Conservation (phyloP, 2,797 vertebrate genomes). For the Ispidina picta region DNA sequence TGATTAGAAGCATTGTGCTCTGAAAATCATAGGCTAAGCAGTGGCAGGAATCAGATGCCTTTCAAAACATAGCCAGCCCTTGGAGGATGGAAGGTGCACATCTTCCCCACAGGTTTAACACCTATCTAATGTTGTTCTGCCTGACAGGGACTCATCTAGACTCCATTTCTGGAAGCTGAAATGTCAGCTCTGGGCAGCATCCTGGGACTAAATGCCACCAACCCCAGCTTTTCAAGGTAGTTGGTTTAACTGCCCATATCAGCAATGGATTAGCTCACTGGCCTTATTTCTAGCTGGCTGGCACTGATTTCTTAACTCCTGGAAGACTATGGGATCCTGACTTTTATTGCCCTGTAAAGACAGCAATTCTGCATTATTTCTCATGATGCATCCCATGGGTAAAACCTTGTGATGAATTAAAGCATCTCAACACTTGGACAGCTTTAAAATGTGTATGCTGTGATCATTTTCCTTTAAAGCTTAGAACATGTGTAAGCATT, state of each 20-base stretch:
- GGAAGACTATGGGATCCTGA: neutral
- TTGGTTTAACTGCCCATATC: neutral
- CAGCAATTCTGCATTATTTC: neutral
- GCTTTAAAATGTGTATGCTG: neutral
- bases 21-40: neutral
- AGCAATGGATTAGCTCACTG: neutral
- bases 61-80: neutral
- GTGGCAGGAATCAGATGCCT: neutral
- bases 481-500: neutral
- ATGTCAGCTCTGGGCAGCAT: neutral
- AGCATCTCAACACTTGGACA: neutral
- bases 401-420: neutral
- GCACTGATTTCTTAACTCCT: neutral
- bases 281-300: neutral
- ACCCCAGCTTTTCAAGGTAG: neutral
- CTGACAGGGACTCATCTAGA: neutral
- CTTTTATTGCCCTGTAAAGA: neutral
- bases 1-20: neutral
- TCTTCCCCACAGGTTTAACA: neutral
- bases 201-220: neutral
- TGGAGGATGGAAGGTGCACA: neutral
- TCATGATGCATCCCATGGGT: neutral
- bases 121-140: fast-evolving
- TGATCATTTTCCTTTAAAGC: neutral
- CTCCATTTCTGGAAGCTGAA: neutral